Conservation (phyloP, 2,797 vertebrate species). For the Hydrophis major region DNA sequence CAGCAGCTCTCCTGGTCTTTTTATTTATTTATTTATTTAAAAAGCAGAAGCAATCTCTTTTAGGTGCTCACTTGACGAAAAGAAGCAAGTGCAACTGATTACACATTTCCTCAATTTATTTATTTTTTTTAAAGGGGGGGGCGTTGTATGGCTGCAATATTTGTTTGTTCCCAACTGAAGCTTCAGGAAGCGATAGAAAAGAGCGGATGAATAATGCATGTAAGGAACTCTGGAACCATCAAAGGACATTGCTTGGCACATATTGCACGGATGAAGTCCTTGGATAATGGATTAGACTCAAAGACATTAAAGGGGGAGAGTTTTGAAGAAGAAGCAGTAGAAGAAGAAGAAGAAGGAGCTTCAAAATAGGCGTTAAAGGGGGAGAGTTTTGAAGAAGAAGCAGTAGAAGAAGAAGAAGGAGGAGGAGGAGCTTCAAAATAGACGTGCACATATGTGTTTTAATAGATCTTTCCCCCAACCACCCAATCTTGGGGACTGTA, state of each 20-base stretch:
- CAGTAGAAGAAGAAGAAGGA: not conserved
- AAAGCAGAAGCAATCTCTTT: slow-evolving; percentile 13
- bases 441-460: not conserved
- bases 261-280: not conserved
- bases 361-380: not conserved
- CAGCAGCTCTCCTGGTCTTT: not conserved
- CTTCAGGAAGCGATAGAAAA: slow-evolving; percentile 62
- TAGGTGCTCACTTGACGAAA: not conserved
- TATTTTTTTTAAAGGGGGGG: slow-evolving; percentile 28
- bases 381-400: too few species aligned
- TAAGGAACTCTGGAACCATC: slow-evolving; percentile 47
- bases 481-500: not conserved
- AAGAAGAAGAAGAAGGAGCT: not conserved
- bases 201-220: slow-evolving; percentile 65
- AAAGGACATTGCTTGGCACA: slow-evolving; percentile 40
- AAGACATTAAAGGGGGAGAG: slow-evolving; percentile 10
- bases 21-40: not conserved
- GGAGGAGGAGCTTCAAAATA: not conserved
- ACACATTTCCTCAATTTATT: slow-evolving; percentile 23
- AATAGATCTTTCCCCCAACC: not conserved
- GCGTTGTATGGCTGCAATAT: slow-evolving; percentile 52
- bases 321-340: not conserved
- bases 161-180: slow-evolving; percentile 66
- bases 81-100: slow-evolving; percentile 62
- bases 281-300: slow-evolving; percentile 37